Evolutionary conservation across 2,113 vertebrate genomes (phyloP).

Genomic region (Psittacula cyanocephala): DNA sequence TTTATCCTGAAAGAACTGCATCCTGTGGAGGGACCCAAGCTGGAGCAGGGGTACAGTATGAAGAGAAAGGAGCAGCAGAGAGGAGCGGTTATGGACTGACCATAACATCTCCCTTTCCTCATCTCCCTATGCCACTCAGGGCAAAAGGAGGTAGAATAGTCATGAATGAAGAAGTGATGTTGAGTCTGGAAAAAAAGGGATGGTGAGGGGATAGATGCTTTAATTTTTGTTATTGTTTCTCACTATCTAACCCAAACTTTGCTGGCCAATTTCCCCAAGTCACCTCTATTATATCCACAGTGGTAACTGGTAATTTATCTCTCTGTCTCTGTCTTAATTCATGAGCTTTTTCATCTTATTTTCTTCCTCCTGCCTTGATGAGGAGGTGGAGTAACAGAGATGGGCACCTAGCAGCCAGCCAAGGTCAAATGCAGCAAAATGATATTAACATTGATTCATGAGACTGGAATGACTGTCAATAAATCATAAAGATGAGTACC

Average conservation of each 20-base stretch:
- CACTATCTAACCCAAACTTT: background rate
- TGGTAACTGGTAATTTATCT: background rate
- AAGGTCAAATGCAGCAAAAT: background rate
- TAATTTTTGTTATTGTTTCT: background rate
- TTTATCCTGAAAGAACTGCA: background rate
- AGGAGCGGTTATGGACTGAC: background rate
- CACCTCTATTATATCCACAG: background rate
- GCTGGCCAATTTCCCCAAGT: background rate
- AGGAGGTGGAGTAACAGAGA: background rate
- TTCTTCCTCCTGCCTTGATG: background rate
- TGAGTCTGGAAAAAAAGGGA: background rate
- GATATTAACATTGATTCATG: background rate
- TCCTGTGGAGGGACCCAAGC: background rate
- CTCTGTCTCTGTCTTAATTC: background rate
- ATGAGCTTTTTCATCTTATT: background rate
- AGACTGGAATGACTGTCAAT: background rate
- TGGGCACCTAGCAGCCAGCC: background rate
- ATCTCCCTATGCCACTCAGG: accelerated
- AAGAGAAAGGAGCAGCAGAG: background rate
- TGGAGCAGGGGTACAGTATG: background rate
- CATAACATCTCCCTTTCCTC: background rate
- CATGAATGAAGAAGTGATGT: background rate
- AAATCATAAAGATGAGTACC: background rate
- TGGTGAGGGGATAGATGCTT: background rate
- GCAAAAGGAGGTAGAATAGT: background rate